Base-by-base conservation (phyloP, 2,797 vertebrate genomes). In the Argya squamiceps region DNA sequence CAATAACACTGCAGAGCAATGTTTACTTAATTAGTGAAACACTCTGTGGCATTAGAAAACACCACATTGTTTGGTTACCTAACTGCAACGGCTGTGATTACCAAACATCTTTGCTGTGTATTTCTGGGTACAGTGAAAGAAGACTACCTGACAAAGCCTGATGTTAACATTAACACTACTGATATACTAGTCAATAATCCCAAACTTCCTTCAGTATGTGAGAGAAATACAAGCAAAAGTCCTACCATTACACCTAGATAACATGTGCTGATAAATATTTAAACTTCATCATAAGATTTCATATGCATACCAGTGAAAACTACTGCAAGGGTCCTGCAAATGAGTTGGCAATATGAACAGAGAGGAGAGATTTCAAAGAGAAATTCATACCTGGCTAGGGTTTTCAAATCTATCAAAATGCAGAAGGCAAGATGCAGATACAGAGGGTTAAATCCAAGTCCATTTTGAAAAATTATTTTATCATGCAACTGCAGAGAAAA, bases 1-100 rank as follows among this genome's bases (percentile, higher is more conserved):
- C 78, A 96, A 50, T 47, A 91, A 76, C 82, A 88, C 82, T 39
- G 56, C 47, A 90, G 77, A 96, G 29, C 12, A 67, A 88, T 32
- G 36, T 96, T 96, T 70, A 41, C 60, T 53, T 94, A 75, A 92
- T 94, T 94, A 86, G 65, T 59, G 75, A 87, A 96, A 78, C 47
- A 37, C 8, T 44, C n/a, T 0, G 1, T 41, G 15, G 36, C 67
- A 63, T 46, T 46, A 15, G 68, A 71, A 73, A 62, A 47, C 22
- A 65, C 30, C 30, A n/a, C 22, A 37, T 12, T 6, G 1, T 81
- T 71, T 63, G 23, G 41, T 24, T 60, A 62, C 21, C 29, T 50
- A 30, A 24, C 16, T 86, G 32, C 20, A 32, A 78, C 37, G 8
- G 20, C 30, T 62, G 26, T 39, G 11, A 53, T 24, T 49, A 36